Conservation (phyloP, 2,888 invertebrate genomes). For the Microdon myrmicae region DNA sequence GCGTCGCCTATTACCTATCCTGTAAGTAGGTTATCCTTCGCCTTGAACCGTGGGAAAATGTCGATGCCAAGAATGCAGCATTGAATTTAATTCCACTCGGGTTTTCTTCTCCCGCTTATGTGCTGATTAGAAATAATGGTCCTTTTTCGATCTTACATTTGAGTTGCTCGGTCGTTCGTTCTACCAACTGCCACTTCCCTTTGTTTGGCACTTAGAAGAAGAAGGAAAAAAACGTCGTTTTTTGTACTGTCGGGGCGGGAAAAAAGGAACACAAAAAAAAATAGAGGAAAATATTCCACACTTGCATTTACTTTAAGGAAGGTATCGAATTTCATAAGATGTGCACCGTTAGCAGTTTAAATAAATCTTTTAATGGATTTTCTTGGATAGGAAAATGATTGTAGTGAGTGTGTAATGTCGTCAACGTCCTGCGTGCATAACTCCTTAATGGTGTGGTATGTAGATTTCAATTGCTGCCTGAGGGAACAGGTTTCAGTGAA, state of each 20-base stretch:
- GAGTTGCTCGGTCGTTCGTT: conserved; percentile 41
- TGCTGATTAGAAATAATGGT: conserved; percentile 51
- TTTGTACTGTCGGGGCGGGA: no score
- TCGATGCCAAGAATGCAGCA: conserved; percentile 43
- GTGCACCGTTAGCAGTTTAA: conserved; percentile 49
- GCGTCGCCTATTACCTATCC: conserved; percentile 34
- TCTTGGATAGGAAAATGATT: conserved; percentile 18
- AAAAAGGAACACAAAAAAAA: no score
- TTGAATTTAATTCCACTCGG: conserved; percentile 47
- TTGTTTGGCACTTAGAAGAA: conserved; percentile 30
- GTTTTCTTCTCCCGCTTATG: conserved; percentile 39
- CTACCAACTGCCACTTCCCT: conserved; percentile 43
- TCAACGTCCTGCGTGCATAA: conserved; percentile 31
- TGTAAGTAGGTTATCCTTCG: conserved; percentile 44
- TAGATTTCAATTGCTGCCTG: conserved; percentile 22
- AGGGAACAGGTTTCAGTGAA: no score
- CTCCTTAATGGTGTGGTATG: conserved; percentile 40
- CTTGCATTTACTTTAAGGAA: conserved; percentile 36
- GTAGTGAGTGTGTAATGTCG: conserved; percentile 9
- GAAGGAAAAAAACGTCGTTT: conserved; percentile 3
- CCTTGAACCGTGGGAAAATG: conserved; percentile 40
- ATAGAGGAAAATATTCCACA: conserved; percentile 24
- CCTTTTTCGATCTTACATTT: no score
- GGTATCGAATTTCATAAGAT: conserved; percentile 46
- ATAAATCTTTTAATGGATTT: conserved; percentile 52